phyloP scores from a whole-genome alignment of 1,140 invertebrate species.

The Papilio glaucus region DNA sequence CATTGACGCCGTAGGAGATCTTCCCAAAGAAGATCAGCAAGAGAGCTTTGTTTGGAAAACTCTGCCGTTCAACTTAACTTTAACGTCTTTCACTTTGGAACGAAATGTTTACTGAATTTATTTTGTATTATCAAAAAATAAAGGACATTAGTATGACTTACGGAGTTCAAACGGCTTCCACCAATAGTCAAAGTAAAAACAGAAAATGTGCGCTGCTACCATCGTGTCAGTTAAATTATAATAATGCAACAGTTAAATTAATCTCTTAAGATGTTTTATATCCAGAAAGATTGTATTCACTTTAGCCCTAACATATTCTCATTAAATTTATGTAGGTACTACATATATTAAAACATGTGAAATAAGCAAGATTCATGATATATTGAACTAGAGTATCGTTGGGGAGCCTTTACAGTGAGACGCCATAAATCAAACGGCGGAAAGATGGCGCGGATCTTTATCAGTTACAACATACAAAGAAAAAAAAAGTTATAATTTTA shows the following conservation, averaged over 20 bases:
- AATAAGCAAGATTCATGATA: slow-evolving; percentile 26
- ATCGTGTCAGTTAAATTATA: not conserved
- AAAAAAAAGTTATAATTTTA: not conserved
- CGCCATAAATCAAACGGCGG: slow-evolving; percentile 13
- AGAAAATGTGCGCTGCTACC: no score
- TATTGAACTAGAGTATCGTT: slow-evolving; percentile 15
- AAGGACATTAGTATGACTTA: no score
- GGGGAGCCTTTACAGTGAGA: not conserved
- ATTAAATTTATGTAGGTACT: slow-evolving; percentile 1
- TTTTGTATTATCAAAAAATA: no score
- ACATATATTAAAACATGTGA: slow-evolving; percentile 18
- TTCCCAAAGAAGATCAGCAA: no score
- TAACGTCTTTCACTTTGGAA: no score
- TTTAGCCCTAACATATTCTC: not conserved
- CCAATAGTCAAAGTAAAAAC: no score
- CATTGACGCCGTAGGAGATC: no score
- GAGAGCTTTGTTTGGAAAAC: no score
- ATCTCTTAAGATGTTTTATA: not conserved
- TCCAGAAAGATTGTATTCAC: not conserved
- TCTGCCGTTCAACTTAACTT: no score
- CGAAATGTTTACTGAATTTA: no score
- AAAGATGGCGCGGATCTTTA: slow-evolving; percentile 6
- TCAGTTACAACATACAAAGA: not conserved
- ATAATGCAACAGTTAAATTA: not conserved
- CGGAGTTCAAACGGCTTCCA: no score